A percentile compares a stretch with the other conserved stretches of the same genome.
These are phyloP conservation scores for Calliopsis andreniformis DNA, from an alignment of 1,140 invertebrate genomes.

Conservation along the genomic window DNA sequence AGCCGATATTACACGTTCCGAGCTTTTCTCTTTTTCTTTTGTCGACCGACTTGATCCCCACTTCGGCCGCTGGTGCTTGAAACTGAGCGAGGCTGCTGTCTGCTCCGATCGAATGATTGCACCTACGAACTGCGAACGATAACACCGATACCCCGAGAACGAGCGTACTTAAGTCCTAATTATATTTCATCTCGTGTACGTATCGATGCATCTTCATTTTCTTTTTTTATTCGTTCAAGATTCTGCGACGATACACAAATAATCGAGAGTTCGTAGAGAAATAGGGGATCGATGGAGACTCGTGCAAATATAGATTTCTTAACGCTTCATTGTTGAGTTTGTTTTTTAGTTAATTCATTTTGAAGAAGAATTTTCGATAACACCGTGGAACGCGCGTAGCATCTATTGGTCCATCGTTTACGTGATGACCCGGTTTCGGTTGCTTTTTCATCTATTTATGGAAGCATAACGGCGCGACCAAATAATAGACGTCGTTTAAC, in stretches of 20 bases:
- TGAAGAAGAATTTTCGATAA: no score
- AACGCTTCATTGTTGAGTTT: no score
- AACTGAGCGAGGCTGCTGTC: neutral
- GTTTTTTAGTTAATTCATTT: no score
- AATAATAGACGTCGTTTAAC: conserved; percentile 10
- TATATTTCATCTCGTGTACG: neutral
- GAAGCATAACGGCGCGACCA: neutral
- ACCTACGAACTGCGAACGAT: conserved; percentile 13
- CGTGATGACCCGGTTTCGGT: no score
- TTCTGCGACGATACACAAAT: no score
- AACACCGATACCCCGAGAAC: neutral
- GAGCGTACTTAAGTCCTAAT: neutral
- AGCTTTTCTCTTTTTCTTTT: neutral
- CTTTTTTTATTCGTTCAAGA: no score
- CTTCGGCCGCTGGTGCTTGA: neutral
- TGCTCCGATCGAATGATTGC: neutral
- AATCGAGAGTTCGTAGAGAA: no score
- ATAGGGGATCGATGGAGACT: no score
- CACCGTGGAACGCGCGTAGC: no score
- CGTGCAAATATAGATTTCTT: no score
- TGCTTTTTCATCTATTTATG: neutral
- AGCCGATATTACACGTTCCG: conserved; percentile 49
- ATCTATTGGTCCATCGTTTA: neutral
- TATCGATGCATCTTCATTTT: neutral
- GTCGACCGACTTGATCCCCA: neutral